Conservation (phyloP, 2,113 vertebrate genomes). For the Pseudorasbora parva region DNA sequence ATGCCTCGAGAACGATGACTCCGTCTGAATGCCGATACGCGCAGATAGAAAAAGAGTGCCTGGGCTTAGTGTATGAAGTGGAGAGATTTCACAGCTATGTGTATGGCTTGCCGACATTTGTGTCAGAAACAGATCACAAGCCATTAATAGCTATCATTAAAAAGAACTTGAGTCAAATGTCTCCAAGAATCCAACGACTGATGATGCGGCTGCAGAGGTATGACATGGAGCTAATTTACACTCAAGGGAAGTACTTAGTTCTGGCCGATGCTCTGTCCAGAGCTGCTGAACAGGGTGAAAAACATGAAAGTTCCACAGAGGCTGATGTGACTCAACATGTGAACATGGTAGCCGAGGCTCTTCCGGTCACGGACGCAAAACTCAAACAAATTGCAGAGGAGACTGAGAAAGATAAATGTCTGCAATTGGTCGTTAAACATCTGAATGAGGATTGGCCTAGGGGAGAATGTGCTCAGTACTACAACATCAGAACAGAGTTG, state of each 20-base stretch:
- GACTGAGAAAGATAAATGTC: slow-evolving; percentile 15
- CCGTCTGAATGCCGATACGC: background rate
- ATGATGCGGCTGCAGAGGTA: slow-evolving; percentile 51
- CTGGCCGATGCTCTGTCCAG: slow-evolving; percentile 39
- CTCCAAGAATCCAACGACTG: slow-evolving; percentile 40
- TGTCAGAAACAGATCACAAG: slow-evolving; percentile 43
- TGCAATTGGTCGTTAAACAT: slow-evolving; percentile 32
- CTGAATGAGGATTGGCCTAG: slow-evolving; percentile 13
- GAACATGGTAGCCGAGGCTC: slow-evolving; percentile 9
- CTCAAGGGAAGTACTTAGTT: slow-evolving; percentile 42
- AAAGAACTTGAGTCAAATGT: slow-evolving; percentile 50
- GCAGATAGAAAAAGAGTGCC: background rate
- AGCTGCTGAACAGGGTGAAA: background rate
- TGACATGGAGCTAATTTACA: slow-evolving; percentile 46
- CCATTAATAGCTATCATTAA: slow-evolving; percentile 38
- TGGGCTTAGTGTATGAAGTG: slow-evolving; percentile 7
- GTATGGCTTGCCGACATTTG: slow-evolving; percentile 39
- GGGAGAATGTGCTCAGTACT: background rate
- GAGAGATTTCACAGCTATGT: background rate
- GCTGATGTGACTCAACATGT: slow-evolving; percentile 32
- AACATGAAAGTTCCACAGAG: slow-evolving; percentile 16
- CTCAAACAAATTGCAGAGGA: slow-evolving; percentile 41
- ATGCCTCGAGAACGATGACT: slow-evolving; percentile 5
- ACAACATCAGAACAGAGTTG: slow-evolving; percentile 34
- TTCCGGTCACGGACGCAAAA: slow-evolving; percentile 42